Percentiles rank a stretch among this genome's conserved stretches.
phyloP scores from a whole-genome alignment of 2,888 invertebrate species.

The Zele albiditarsus region DNA sequence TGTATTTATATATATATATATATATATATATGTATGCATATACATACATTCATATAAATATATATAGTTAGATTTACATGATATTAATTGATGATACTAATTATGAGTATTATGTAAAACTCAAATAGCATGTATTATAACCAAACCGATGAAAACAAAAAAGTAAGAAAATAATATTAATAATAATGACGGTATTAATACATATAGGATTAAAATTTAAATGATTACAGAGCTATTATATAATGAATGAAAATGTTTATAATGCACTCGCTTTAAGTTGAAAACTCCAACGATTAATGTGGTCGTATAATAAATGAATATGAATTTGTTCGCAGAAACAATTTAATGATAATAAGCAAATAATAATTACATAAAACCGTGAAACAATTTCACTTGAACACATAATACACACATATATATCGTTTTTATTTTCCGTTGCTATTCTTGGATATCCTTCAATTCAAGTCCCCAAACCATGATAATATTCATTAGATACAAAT shows the following conservation, averaged over 20 bases:
- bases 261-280: constrained; percentile 51
- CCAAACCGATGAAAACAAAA: constrained; percentile 49
- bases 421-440: not conserved
- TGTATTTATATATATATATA: not conserved
- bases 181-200: constrained; percentile 60
- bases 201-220: constrained; percentile 52
- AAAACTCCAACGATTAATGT: constrained; percentile 37
- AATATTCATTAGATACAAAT: not conserved
- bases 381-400: constrained; percentile 13
- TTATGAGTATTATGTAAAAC: constrained; percentile 63
- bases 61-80: constrained; percentile 64
- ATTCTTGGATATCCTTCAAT: not conserved
- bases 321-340: constrained; percentile 19
- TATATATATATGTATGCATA: constrained; percentile 54
- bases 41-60: constrained; percentile 61
- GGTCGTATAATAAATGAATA: not conserved
- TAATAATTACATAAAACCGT: constrained; percentile 3
- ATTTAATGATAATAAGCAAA: constrained; percentile 32
- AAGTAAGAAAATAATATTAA: constrained; percentile 56
- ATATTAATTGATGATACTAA: constrained; percentile 55
- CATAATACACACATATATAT: constrained; percentile 1
- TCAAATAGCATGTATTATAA: constrained; percentile 62
- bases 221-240: constrained; percentile 64
- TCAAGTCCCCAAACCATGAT: too few relatives aligned
- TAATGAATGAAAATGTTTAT: constrained; percentile 59